These are phyloP conservation scores for Drosophila athabasca DNA, from an alignment of 1,140 invertebrate genomes.

Conservation along the genomic window DNA sequence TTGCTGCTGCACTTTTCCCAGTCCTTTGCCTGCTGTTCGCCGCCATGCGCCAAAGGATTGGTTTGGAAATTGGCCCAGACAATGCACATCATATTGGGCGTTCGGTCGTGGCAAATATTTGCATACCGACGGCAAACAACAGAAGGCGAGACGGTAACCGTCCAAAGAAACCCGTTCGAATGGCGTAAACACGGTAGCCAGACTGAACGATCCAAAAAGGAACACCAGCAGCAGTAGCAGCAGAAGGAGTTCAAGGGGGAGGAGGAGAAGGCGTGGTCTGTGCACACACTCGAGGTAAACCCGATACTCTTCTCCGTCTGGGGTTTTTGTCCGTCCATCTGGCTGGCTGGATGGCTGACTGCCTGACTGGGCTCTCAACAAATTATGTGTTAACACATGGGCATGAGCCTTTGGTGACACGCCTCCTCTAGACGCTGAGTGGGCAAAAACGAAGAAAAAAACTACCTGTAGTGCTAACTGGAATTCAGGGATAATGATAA, in stretches of 20 bases:
- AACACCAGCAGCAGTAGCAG: neutral
- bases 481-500: conserved; percentile 72
- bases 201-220: neutral
- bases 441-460: conserved; percentile 3
- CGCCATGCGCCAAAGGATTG: conserved; percentile 41
- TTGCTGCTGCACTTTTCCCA: neutral
- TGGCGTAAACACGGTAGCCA: conserved; percentile 33
- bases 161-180: neutral
- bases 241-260: neutral
- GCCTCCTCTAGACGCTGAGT: conserved; percentile 32
- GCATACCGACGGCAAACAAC: conserved; percentile 43
- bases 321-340: neutral
- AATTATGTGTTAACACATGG: conserved; percentile 79
- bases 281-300: conserved; percentile 33
- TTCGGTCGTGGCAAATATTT: conserved; percentile 59
- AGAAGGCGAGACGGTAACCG: conserved; percentile 3
- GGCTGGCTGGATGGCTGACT: conserved; percentile 1
- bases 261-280: conserved; percentile 17
- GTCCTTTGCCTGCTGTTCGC: neutral
- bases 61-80: conserved; percentile 3
- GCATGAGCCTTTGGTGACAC: conserved; percentile 56
- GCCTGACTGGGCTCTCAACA: conserved; percentile 38
- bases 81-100: conserved; percentile 27
- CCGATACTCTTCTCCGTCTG: conserved; percentile 29
- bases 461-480: conserved; percentile 38